These are phyloP conservation scores for Forbesichthys papilliferus DNA, from an alignment of 2,113 vertebrate genomes.

Conservation along the genomic window DNA sequence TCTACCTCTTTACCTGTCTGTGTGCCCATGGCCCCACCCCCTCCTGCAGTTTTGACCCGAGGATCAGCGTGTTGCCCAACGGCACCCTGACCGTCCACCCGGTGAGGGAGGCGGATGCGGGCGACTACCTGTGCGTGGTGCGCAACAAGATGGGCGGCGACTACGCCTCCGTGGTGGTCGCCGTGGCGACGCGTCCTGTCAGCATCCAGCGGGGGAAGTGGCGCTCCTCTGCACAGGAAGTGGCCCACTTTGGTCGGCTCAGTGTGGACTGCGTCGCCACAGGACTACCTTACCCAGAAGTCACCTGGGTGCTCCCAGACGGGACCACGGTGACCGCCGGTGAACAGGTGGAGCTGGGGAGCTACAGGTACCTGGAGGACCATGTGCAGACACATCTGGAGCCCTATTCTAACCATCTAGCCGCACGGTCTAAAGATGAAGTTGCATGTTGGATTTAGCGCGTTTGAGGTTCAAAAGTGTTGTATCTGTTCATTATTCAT, in stretches of 20 bases:
- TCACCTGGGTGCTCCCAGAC: slow-evolving; percentile 90
- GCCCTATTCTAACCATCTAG: too few species aligned
- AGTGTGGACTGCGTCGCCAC: slow-evolving; percentile 91
- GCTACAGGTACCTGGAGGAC: slow-evolving; percentile 75
- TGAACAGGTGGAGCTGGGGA: slow-evolving; percentile 71
- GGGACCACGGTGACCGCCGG: slow-evolving; percentile 86
- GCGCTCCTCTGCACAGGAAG: slow-evolving; percentile 74
- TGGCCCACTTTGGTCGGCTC: slow-evolving; percentile 80
- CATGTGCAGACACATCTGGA: too few species aligned
- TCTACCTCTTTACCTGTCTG: too few species aligned
- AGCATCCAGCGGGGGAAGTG: slow-evolving; percentile 84
- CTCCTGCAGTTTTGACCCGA: slow-evolving; percentile 76
- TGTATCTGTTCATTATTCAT: too few species aligned
- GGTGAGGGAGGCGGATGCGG: slow-evolving; percentile 84
- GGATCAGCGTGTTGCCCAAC: slow-evolving; percentile 84
- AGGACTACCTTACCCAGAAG: slow-evolving; percentile 86
- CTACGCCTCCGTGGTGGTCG: slow-evolving; percentile 78
- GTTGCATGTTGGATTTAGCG: too few species aligned
- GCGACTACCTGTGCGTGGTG: slow-evolving; percentile 89
- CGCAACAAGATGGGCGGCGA: slow-evolving; percentile 89
- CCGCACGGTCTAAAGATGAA: too few species aligned
- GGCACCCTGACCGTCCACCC: slow-evolving; percentile 82
- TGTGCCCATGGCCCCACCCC: neutral
- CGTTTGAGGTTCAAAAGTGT: too few species aligned
- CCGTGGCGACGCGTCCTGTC: slow-evolving; percentile 85